A percentile compares a stretch with the other conserved stretches of the same genome.
Evolutionary conservation across 2,888 invertebrate species (phyloP).

Genomic region (Caenorhabditis virilis): DNA sequence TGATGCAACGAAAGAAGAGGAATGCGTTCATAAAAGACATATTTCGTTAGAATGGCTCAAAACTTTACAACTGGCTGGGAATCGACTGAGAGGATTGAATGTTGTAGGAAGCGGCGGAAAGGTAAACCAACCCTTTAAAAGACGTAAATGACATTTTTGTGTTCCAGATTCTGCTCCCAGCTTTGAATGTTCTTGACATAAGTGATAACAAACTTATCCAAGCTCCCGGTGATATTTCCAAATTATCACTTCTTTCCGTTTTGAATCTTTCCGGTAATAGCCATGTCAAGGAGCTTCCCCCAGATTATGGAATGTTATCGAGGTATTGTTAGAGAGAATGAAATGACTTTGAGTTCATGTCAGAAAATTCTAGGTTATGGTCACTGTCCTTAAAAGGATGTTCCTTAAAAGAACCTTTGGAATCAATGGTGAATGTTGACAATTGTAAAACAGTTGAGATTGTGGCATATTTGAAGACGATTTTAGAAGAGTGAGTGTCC

Average conservation of each 20-base stretch:
- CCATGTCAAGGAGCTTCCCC: conserved; percentile 75
- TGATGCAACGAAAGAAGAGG: conserved; percentile 34
- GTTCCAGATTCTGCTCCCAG: conserved; percentile 73
- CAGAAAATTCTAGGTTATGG: conserved; percentile 84
- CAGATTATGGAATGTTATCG: conserved; percentile 80
- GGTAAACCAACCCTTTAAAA: too few species aligned
- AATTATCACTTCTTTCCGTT: conserved; percentile 86
- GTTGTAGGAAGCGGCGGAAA: conserved; percentile 6
- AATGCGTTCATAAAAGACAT: conserved; percentile 73
- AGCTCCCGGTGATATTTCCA: conserved; percentile 82
- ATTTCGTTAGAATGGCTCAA: conserved; percentile 81
- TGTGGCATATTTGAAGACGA: conserved; percentile 85
- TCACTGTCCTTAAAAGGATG: conserved; percentile 91
- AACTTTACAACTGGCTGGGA: conserved; percentile 84
- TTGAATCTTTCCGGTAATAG: conserved; percentile 86
- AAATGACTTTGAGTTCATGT: neutral
- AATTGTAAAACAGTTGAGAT: conserved; percentile 91
- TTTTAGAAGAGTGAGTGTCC: conserved; percentile 73
- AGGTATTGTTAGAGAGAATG: conserved; percentile 4
- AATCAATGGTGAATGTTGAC: conserved; percentile 86
- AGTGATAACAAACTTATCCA: conserved; percentile 83
- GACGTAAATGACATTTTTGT: neutral
- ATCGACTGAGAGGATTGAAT: conserved; percentile 79
- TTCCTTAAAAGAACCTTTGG: conserved; percentile 79
- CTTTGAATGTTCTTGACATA: conserved; percentile 90